Base-by-base conservation (phyloP, 2,113 vertebrate species). In the Cranoglanis bouderius region DNA sequence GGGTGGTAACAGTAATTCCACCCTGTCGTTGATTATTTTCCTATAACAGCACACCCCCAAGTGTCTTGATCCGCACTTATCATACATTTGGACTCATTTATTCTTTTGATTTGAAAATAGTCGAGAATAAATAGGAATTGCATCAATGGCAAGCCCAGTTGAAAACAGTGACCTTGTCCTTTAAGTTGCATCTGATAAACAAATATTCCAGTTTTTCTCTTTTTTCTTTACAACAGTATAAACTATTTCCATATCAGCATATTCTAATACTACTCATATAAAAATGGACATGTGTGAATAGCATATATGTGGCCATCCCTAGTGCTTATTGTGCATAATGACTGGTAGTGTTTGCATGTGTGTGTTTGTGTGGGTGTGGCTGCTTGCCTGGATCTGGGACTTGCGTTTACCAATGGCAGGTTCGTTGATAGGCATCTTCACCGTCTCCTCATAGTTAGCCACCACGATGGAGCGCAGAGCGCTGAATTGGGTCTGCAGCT, bases 371-470 rank as follows among this genome's bases (percentile, higher is more conserved):
- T 82, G 26, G 21, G 19, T 49, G 40, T 51, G 63, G 19, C 59
- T 35, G 10, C 91, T 8, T 92, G 95, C 98, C 97, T 99, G 98
- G 87, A 99, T 99, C 94, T 99, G 98, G 59, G 98, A 99, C 91
- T 98, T 99, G 92, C 94, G 97, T 91, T 94, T 98, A 88, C 98
- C 97, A 0, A 92, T 67, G 0, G 98, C 98, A 0, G 98, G 98
- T 91, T 99, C 98, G 0, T 99, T 99, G 88, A 99, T 99, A 84
- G 98, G 98, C 97, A 99, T 99, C 93, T 98, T 99, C 67, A 99
- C 98, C 6, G 97, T 97, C 91, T 99, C 98, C 90, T 99, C 98
- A 0, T 97, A 96, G 94, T 99, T 99, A 91, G 98, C 95, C 89
- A 99, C 97, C 13, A 99, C 98, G 0, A 99, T 97, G 92, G 98